Evolutionary conservation across 1,140 invertebrate genomes (phyloP), one percentile per base, ranked within the genome.

Genomic region (Polyergus mexicanus): DNA sequence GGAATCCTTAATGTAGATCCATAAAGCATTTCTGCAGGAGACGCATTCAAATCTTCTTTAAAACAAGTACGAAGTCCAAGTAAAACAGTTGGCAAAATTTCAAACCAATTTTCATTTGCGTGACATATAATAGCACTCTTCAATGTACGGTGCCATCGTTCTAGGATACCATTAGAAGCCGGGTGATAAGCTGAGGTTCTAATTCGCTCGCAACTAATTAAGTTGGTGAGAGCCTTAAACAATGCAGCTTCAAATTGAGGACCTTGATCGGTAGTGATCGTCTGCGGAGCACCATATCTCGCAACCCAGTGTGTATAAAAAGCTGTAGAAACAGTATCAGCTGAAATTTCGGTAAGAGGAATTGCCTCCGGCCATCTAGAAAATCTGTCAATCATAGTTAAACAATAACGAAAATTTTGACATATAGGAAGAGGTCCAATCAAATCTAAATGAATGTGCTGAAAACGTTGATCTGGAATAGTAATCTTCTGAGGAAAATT

Each of bases 251-350:
- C 74, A 3, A 86, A 86, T 16, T 71, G 71, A 6, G 25, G n/a
- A 5, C 71, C 69, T 19, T 76, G 85, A 11, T 86, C 71, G 1
- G 71, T 86, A 0, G 71, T 81, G 7, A 86, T 22, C 0, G 62
- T 56, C 3, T 51, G 1, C 0, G 85, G 69, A 10, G 51, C 19
- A 16, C 77, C 60, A 28, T 38, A 86, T 16, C 62, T 63, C 13
- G 60, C 22, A 1, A 81, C n/a, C 60, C 62, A 58, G 6, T 35
- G 41, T 16, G n/a, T n/a, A n/a, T n/a, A n/a, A n/a, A n/a, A n/a
- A n/a, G n/a, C n/a, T n/a, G n/a, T n/a, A n/a, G n/a, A n/a, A n/a
- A n/a, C n/a, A n/a, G n/a, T n/a, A n/a, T n/a, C n/a, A n/a, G n/a
- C n/a, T n/a, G n/a, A n/a, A n/a, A n/a, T n/a, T n/a, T n/a, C n/a